Conservation (phyloP, 2,888 invertebrate genomes). For the Myathropa florea region DNA sequence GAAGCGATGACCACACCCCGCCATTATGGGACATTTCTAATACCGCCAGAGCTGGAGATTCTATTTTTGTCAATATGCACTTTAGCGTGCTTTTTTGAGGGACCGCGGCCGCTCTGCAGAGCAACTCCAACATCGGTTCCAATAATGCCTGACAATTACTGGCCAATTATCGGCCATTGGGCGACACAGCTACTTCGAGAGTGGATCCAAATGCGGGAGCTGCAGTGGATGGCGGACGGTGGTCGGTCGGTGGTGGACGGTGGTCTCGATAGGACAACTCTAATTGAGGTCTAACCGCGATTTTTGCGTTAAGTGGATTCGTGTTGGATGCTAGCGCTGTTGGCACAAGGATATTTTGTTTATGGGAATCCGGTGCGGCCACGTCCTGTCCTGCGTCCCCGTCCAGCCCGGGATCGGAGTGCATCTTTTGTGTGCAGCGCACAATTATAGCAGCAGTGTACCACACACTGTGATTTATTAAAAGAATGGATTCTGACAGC, state of each 20-base stretch:
- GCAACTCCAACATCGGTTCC: constrained; percentile 57
- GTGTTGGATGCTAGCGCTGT: constrained; percentile 34
- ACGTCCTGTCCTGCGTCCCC: constrained; percentile 13
- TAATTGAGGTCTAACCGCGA: constrained; percentile 71
- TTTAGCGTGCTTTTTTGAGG: constrained; percentile 26
- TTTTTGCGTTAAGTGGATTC: constrained; percentile 71
- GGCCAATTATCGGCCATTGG: constrained; percentile 65
- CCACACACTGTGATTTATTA: constrained; percentile 71
- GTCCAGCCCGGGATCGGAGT: background rate
- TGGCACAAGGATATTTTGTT: constrained; percentile 67
- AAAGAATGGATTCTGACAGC: constrained; percentile 70
- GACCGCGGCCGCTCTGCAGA: background rate
- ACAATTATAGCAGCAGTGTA: constrained; percentile 39
- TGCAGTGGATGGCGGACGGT: constrained; percentile 36
- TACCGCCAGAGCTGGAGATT: constrained; percentile 34
- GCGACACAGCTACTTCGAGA: constrained; percentile 36
- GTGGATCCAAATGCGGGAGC: constrained; percentile 24
- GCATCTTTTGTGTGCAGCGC: constrained; percentile 40
- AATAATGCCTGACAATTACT: constrained; percentile 71
- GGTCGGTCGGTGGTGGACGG: constrained; percentile 36
- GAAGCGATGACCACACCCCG: constrained; percentile 10
- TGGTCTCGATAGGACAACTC: constrained; percentile 45
- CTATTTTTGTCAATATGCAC: constrained; percentile 60
- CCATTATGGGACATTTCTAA: constrained; percentile 44
- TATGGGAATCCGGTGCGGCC: constrained; percentile 43